These are phyloP conservation scores for Meloidogyne hapla DNA, from an alignment of 1,140 invertebrate genomes.

Conservation along the genomic window DNA sequence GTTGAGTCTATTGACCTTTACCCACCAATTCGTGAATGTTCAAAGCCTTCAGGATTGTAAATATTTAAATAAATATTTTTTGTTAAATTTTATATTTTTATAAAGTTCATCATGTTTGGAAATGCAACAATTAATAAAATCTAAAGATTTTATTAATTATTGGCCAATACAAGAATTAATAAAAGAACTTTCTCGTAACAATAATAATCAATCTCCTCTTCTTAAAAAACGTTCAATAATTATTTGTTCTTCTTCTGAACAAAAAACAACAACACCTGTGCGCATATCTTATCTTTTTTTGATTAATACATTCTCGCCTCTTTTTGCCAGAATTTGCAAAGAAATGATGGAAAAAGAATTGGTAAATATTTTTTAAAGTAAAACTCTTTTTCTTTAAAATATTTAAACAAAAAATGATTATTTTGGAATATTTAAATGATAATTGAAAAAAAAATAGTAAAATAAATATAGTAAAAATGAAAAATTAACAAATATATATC, in stretches of 20 bases:
- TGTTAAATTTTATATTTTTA: background rate
- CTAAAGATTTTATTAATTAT: slow-evolving; percentile 11
- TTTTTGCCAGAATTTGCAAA: slow-evolving; percentile 22
- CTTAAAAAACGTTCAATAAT: slow-evolving; percentile 2
- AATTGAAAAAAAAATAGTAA: no score
- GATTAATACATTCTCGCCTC: slow-evolving; percentile 25
- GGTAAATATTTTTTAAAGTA: no score
- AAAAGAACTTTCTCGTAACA: background rate
- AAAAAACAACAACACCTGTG: slow-evolving; percentile 7
- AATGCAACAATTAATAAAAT: background rate
- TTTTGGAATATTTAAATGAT: no score
- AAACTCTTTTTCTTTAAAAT: no score
- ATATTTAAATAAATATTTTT: no score
- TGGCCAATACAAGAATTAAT: slow-evolving; percentile 20
- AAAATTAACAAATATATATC: no score
- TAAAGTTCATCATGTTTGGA: slow-evolving; percentile 19
- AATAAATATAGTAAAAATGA: no score
- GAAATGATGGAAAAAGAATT: slow-evolving; percentile 23
- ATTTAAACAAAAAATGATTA: no score
- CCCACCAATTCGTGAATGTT: slow-evolving; percentile 14
- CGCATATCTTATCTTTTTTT: slow-evolving; percentile 17
- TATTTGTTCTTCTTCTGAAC: background rate
- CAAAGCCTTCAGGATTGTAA: slow-evolving; percentile 20
- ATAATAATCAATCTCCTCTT: background rate
- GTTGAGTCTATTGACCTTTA: slow-evolving; percentile 22